phyloP scores from a whole-genome alignment of 2,888 invertebrate genomes.

The Melipona bicolor region DNA sequence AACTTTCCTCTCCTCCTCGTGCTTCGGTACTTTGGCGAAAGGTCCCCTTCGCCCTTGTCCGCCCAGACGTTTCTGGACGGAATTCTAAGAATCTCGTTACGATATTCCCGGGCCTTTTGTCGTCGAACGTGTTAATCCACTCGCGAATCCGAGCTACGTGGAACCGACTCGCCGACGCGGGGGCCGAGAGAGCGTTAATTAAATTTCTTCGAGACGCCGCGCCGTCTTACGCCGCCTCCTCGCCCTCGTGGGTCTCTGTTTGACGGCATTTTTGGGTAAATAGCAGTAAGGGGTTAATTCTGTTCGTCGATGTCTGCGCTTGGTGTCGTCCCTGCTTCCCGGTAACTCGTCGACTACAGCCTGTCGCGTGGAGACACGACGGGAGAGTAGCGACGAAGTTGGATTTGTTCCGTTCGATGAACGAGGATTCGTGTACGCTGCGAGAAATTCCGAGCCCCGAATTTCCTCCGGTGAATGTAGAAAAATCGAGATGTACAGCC shows the following conservation, averaged over 20 bases:
- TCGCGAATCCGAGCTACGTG: conserved; percentile 57
- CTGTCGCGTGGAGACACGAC: not conserved
- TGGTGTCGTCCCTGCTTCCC: not conserved
- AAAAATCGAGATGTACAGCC: too few species aligned
- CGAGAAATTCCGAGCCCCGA: too few species aligned
- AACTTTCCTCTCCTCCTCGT: conserved; percentile 56
- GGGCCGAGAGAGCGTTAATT: conserved; percentile 44
- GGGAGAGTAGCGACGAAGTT: not conserved
- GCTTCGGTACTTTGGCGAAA: conserved; percentile 10
- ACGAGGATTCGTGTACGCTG: too few species aligned
- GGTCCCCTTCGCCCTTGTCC: conserved; percentile 34
- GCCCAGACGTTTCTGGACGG: conserved; percentile 54
- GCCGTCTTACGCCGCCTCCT: conserved; percentile 30
- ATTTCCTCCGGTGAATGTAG: too few species aligned
- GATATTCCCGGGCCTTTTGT: conserved; percentile 56
- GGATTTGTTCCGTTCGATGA: not conserved
- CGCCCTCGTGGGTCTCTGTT: conserved; percentile 30
- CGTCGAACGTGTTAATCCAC: conserved; percentile 61
- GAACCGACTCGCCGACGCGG: conserved; percentile 12
- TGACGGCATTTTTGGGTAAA: conserved; percentile 56
- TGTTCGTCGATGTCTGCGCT: conserved; percentile 9
- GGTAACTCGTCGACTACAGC: not conserved
- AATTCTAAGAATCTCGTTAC: conserved; percentile 61
- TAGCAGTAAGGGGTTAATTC: conserved; percentile 37
- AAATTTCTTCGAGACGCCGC: conserved; percentile 49